Evolutionary conservation across 2,113 vertebrate genomes (phyloP), one percentile per base, ranked within the genome.

Genomic region (Scortum barcoo): DNA sequence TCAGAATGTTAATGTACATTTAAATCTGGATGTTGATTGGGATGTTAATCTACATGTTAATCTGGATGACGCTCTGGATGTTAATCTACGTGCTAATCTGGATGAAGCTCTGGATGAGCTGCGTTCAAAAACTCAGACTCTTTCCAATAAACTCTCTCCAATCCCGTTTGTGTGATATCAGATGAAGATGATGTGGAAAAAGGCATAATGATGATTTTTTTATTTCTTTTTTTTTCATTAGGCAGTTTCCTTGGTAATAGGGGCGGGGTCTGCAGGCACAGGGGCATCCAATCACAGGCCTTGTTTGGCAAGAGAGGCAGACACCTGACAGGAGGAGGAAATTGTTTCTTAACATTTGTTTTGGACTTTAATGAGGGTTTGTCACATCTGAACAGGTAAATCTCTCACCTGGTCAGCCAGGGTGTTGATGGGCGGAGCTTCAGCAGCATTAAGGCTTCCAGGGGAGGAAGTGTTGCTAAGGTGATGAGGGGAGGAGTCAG

Each of bases 381-480:
- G 48, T 56, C 28, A n/a, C 0, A 5, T 24, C 2, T 1, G 1
- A 48, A 19, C 1, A 11, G 12, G n/a, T 30, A 1, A 56, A 58
- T 26, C 6, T 28, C 19, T 81, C 58, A 90, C 89, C 89, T 98
- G 95, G 51, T 99, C 96, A 0, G 97, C 97, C 65, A 98, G 90
- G 4, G 95, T 96, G 93, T 97, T 94, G 0, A 98, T 96, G 91
- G 98, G 97, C 1, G 97, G 95, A 54, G 97, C 96, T 93, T 97
- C 97, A 77, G 94, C 95, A 95, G 97, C 94, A 78, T 98, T 95
- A 92, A 97, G 96, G 94, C 97, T 98, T 93, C 97, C 96, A 0
- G 94, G 96, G 86, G 97, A 98, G 85, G 97, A 98, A 72, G 97
- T 96, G n/a, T 98, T 97, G 96, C 97, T 98, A 85, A 97, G 97